Evolutionary conservation across 2,797 vertebrate genomes (phyloP).

Genomic region (Eospalax fontanierii): DNA sequence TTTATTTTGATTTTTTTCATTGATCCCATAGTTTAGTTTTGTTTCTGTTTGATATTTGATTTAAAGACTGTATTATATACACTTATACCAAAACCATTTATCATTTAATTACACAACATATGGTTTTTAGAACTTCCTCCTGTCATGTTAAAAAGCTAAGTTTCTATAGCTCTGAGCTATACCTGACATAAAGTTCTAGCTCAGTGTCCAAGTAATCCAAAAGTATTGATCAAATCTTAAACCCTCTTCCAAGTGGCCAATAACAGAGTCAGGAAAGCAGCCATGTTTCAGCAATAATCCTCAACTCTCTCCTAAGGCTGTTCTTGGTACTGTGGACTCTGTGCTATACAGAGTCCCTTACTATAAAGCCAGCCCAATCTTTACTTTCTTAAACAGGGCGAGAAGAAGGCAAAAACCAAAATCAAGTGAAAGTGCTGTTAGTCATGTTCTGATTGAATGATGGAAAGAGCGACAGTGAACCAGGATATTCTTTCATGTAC

Average conservation of each 20-base stretch:
- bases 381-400: background rate
- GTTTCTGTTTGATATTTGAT: background rate
- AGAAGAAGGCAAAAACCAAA: background rate
- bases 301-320: background rate
- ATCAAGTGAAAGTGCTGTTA: background rate
- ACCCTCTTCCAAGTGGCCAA: background rate
- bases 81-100: background rate
- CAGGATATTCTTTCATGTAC: conserved; percentile 70
- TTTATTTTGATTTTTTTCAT: conserved; percentile 20
- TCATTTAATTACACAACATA: background rate
- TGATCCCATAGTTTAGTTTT: background rate
- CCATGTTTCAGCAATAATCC: background rate
- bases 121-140: background rate
- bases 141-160: background rate
- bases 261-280: background rate
- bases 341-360: background rate
- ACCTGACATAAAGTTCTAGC: background rate
- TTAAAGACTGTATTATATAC: background rate
- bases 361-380: background rate
- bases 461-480: conserved; percentile 67
- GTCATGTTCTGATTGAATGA: conserved; percentile 53
- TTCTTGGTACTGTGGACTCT: background rate
- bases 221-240: background rate
- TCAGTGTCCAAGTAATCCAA: background rate
- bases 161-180: background rate